phyloP scores from a whole-genome alignment of 2,113 vertebrate genomes.

The Trichechus manatus region DNA sequence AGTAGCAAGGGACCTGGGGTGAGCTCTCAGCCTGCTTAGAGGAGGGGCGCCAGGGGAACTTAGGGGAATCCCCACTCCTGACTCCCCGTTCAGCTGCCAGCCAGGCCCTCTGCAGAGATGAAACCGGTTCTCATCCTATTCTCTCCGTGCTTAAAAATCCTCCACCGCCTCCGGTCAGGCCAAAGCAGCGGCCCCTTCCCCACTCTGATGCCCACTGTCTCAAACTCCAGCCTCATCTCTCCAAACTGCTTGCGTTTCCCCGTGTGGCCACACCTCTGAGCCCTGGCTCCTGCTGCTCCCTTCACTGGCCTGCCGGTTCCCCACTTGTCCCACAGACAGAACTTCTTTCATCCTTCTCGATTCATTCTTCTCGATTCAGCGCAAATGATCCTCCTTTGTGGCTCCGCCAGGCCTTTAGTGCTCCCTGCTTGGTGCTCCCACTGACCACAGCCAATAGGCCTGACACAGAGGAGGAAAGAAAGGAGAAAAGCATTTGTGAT shows the following conservation, averaged over 20 bases:
- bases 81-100: not conserved
- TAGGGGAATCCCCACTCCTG: not conserved
- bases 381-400: not conserved
- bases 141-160: not conserved
- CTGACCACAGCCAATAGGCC: not conserved
- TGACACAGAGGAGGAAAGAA: not conserved
- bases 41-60: too few species aligned
- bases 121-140: not conserved
- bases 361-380: not conserved
- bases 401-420: not conserved
- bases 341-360: not conserved
- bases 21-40: not conserved
- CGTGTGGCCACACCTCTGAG: not conserved
- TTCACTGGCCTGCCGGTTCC: not conserved
- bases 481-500: not conserved
- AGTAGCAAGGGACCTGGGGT: conserved; percentile 1
- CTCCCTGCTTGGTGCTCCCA: not conserved
- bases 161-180: not conserved
- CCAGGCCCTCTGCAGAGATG: not conserved
- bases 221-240: not conserved
- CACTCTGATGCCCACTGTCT: not conserved
- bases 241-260: too few species aligned
- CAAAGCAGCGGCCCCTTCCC: not conserved
- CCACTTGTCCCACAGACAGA: not conserved
- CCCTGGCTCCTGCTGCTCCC: not conserved